phyloP scores from a whole-genome alignment of 2,888 invertebrate species.

The Platycnemis pennipes region DNA sequence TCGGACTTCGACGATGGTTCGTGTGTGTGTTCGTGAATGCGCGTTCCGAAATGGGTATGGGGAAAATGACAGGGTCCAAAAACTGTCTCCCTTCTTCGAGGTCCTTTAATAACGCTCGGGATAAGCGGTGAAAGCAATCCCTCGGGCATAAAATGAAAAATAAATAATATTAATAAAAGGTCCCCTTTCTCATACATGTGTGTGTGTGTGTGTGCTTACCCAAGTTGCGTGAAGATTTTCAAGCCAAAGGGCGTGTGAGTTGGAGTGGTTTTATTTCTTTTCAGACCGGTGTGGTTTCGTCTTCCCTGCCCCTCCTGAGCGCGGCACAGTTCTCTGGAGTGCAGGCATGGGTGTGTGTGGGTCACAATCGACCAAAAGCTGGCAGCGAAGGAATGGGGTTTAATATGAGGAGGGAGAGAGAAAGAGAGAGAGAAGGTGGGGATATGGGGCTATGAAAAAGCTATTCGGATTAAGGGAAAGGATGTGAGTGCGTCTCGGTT shows the following conservation, averaged over 20 bases:
- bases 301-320: not conserved
- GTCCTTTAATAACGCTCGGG: slow-evolving; percentile 37
- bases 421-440: not conserved
- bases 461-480: not conserved
- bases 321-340: too few relatives aligned
- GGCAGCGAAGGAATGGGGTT: not conserved
- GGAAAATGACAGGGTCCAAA: slow-evolving; percentile 20
- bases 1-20: not conserved
- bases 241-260: not conserved
- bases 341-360: not conserved
- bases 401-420: not conserved
- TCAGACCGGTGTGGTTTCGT: not conserved
- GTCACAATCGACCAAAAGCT: not conserved
- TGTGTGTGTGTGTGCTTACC: too few relatives aligned
- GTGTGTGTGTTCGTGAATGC: not conserved
- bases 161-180: not conserved
- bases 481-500: not conserved
- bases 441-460: slow-evolving; percentile 47
- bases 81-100: slow-evolving; percentile 12
- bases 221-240: slow-evolving; percentile 18
- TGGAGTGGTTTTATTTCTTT: not conserved
- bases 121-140: slow-evolving; percentile 54
- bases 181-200: not conserved
- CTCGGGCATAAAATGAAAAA: not conserved
- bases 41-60: not conserved